These are phyloP conservation scores for Zoanthus solanderi DNA, from an alignment of 92 coral and sea anemone genomes.

Conservation along the genomic window DNA sequence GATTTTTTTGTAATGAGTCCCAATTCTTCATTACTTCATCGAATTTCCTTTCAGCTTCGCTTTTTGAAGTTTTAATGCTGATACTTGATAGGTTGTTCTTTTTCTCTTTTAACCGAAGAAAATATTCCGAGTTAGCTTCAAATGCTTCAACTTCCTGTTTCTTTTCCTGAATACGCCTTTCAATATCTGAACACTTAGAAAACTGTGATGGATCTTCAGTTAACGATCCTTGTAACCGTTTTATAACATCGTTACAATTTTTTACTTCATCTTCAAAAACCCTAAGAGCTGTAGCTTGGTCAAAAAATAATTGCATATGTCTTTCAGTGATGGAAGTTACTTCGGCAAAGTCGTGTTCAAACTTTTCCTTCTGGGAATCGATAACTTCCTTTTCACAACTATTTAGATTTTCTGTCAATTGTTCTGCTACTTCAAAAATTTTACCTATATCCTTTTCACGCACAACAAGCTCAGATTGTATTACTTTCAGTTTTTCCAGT, in stretches of 20 bases:
- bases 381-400: constrained; percentile 55
- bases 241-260: constrained; percentile 55
- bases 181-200: constrained; percentile 61
- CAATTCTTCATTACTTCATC: constrained; percentile 63
- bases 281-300: constrained; percentile 24
- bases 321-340: constrained; percentile 30
- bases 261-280: constrained; percentile 68
- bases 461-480: constrained; percentile 23
- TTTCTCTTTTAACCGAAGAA: constrained; percentile 17
- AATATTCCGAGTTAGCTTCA: constrained; percentile 5
- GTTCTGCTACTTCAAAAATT: constrained; percentile 51
- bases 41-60: constrained; percentile 53
- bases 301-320: constrained; percentile 27
- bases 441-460: constrained; percentile 45
- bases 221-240: constrained; percentile 50
- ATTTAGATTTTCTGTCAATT: constrained; percentile 47
- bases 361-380: constrained; percentile 24
- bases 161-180: constrained; percentile 65
- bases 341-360: constrained; percentile 44
- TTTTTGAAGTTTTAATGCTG: constrained; percentile 6
- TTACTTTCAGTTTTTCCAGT: constrained; percentile 2
- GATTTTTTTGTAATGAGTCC: constrained; percentile 69
- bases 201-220: constrained; percentile 46
- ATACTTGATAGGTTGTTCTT: constrained; percentile 13
- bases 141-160: constrained; percentile 62